phyloP scores from a whole-genome alignment of 2,113 vertebrate genomes.

The Ariopsis seemanni region DNA sequence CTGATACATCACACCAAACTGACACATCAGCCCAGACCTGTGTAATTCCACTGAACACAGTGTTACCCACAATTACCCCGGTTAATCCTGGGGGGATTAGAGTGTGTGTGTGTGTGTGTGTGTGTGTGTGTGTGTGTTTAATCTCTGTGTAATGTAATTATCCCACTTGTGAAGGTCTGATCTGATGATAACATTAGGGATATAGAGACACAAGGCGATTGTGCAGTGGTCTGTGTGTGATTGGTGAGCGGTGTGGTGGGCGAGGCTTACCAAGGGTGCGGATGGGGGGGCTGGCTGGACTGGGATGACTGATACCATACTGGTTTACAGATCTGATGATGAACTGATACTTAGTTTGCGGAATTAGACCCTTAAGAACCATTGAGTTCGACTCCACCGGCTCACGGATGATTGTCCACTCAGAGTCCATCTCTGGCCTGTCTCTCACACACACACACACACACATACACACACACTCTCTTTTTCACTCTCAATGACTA shows the following conservation, averaged over 20 bases:
- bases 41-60: not conserved
- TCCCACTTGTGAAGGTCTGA: not conserved
- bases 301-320: conserved; percentile 80
- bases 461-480: conserved; percentile 3
- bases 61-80: not conserved
- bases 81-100: not conserved
- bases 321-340: conserved; percentile 80
- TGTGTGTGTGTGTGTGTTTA: not conserved
- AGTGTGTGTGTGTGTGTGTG: not conserved
- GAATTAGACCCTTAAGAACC: conserved; percentile 87
- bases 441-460: conserved; percentile 20
- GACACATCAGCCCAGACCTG: not conserved
- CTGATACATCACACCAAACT: not conserved
- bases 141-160: not conserved
- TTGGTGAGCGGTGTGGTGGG: not conserved
- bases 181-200: not conserved
- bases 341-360: conserved; percentile 90
- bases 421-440: conserved; percentile 88
- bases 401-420: conserved; percentile 87
- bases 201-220: not conserved
- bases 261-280: conserved; percentile 80
- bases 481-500: not conserved
- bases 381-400: conserved; percentile 86
- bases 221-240: not conserved
- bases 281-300: conserved; percentile 75